These are phyloP conservation scores for Gisinianus flammeolus DNA, from an alignment of 2,888 invertebrate species.

Conservation along the genomic window DNA sequence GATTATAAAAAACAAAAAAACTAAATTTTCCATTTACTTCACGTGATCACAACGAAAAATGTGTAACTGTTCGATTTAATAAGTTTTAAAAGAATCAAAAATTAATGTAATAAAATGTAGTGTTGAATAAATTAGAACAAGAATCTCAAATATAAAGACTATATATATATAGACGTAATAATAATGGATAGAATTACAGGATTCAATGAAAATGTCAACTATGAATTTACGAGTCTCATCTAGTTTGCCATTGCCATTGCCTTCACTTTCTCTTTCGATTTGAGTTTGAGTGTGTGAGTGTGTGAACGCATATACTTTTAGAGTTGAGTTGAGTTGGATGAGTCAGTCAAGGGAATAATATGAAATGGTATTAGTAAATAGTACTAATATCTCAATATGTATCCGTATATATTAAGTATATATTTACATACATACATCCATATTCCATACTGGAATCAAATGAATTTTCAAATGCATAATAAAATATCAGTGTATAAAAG, in stretches of 20 bases:
- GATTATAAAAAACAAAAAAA: too few relatives aligned
- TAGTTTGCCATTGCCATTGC: too few relatives aligned
- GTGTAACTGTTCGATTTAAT: neutral
- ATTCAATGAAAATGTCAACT: constrained; percentile 36
- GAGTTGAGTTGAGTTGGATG: neutral
- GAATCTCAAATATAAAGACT: neutral
- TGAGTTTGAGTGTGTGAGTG: too few relatives aligned
- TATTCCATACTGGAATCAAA: too few relatives aligned
- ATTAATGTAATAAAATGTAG: neutral
- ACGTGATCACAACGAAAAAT: neutral
- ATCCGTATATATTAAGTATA: too few relatives aligned
- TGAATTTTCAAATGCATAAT: too few relatives aligned
- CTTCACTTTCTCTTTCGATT: too few relatives aligned
- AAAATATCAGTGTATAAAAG: too few relatives aligned
- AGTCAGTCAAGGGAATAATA: neutral
- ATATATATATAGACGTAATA: neutral
- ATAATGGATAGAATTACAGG: neutral
- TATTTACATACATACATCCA: too few relatives aligned
- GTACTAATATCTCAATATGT: too few relatives aligned
- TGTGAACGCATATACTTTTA: too few relatives aligned
- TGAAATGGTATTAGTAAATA: constrained; percentile 7
- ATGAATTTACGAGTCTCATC: constrained; percentile 39
- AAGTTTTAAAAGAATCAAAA: neutral
- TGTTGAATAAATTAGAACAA: neutral
- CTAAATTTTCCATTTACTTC: too few relatives aligned